Conservation (phyloP, 53 echinoderm and acorn worm species). For the Arbacia lixula region DNA sequence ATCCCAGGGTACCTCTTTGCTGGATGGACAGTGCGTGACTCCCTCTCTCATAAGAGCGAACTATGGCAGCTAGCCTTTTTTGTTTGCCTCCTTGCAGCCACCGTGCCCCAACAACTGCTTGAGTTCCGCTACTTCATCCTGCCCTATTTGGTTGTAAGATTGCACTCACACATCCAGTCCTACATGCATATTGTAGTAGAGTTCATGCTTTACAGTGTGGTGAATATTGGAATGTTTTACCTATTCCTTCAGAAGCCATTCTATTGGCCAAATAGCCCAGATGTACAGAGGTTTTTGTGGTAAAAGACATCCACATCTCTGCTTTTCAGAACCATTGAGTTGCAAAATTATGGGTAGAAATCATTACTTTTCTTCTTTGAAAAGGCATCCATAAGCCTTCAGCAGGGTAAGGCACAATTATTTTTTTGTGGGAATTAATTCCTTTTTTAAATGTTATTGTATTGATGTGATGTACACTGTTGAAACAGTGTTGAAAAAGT, state of each 20-base stretch:
- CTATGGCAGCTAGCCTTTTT: slow-evolving; percentile 81
- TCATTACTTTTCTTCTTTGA: neutral
- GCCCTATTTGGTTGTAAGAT: slow-evolving; percentile 81
- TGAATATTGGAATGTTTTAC: slow-evolving; percentile 77
- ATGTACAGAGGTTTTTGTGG: slow-evolving; percentile 92
- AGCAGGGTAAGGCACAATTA: too few relatives aligned
- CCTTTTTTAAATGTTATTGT: too few relatives aligned
- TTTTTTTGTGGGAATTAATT: too few relatives aligned
- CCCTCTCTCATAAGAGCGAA: slow-evolving; percentile 61
- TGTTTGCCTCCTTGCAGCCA: slow-evolving; percentile 71
- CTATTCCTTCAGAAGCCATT: slow-evolving; percentile 84
- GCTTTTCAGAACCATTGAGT: neutral
- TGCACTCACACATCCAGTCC: slow-evolving; percentile 63
- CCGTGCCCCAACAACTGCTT: slow-evolving; percentile 87
- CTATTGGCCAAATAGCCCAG: slow-evolving; percentile 76
- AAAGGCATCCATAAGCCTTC: neutral
- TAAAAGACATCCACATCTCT: too few relatives aligned
- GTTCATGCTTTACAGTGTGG: slow-evolving; percentile 69
- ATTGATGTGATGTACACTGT: too few relatives aligned
- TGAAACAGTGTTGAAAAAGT: too few relatives aligned
- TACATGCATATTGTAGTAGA: slow-evolving; percentile 74
- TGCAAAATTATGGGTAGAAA: neutral
- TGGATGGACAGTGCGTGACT: slow-evolving; percentile 85
- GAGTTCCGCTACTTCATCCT: slow-evolving; percentile 96
- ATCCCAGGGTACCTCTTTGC: slow-evolving; percentile 82